These are phyloP conservation scores for Pseudochirops corinnae DNA, from an alignment of 2,797 vertebrate genomes.

Conservation along the genomic window DNA sequence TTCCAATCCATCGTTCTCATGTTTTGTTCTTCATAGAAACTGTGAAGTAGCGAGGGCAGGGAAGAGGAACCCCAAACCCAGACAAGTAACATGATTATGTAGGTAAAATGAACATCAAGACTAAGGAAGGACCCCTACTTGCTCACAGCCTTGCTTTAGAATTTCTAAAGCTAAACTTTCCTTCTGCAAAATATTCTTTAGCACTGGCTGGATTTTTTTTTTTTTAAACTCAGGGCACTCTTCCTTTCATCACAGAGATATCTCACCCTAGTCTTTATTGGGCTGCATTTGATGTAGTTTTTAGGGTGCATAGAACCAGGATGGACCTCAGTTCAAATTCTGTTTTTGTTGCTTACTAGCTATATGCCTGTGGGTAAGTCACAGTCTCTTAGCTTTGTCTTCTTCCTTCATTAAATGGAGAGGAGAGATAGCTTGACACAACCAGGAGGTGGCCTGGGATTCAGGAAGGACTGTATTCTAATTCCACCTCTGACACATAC, in stretches of 20 bases:
- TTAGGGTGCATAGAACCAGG: background rate
- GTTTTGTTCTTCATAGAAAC: background rate
- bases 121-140: background rate
- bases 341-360: background rate
- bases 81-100: background rate
- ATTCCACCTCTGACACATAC: background rate
- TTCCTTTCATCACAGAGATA: background rate
- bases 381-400: background rate
- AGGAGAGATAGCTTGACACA: background rate
- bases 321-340: background rate
- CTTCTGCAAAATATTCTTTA: background rate
- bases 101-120: background rate
- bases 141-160: background rate
- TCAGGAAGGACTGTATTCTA: background rate
- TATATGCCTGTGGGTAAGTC: background rate
- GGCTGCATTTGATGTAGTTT: background rate
- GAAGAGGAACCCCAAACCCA: background rate
- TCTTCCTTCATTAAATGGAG: background rate
- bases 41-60: background rate
- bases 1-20: background rate
- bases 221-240: background rate
- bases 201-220: background rate
- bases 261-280: background rate
- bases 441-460: background rate
- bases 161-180: background rate